These are phyloP conservation scores for Harpagifer antarcticus DNA, from an alignment of 2,797 vertebrate genomes.

Conservation along the genomic window DNA sequence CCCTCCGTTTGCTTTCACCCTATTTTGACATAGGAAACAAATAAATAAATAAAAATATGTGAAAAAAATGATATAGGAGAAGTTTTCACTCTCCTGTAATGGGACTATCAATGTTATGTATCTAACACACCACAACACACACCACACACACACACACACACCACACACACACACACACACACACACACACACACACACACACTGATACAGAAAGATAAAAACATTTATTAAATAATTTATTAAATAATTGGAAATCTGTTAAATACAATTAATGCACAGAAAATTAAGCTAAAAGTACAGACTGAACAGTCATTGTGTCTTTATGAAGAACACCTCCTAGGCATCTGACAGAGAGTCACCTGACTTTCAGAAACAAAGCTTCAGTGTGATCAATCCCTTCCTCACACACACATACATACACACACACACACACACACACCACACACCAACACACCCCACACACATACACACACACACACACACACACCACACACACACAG, in stretches of 20 bases:
- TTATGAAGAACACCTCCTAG: not conserved
- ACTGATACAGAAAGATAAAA: no score
- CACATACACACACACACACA: slow-evolving; percentile 15
- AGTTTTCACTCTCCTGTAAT: slow-evolving; percentile 12
- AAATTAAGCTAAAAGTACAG: not conserved
- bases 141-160: no score
- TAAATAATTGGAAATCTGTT: not conserved
- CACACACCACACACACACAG: slow-evolving; percentile 12
- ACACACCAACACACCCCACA: slow-evolving; percentile 18
- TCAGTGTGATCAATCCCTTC: not conserved
- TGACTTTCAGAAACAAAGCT: not conserved
- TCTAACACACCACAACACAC: no score
- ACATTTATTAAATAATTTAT: not conserved
- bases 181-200: no score
- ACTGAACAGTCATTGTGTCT: not conserved
- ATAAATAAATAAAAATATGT: not conserved
- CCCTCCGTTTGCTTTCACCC: not conserved
- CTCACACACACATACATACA: no score
- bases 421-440: not conserved
- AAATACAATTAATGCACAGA: not conserved
- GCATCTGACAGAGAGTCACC: not conserved
- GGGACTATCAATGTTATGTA: slow-evolving; percentile 31
- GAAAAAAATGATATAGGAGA: slow-evolving; percentile 21
- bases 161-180: not conserved
- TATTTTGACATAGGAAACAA: not conserved